A percentile compares a stretch with the other conserved stretches of the same genome.
phyloP scores from a whole-genome alignment of 2,797 vertebrate genomes.

The Erethizon dorsatum region DNA sequence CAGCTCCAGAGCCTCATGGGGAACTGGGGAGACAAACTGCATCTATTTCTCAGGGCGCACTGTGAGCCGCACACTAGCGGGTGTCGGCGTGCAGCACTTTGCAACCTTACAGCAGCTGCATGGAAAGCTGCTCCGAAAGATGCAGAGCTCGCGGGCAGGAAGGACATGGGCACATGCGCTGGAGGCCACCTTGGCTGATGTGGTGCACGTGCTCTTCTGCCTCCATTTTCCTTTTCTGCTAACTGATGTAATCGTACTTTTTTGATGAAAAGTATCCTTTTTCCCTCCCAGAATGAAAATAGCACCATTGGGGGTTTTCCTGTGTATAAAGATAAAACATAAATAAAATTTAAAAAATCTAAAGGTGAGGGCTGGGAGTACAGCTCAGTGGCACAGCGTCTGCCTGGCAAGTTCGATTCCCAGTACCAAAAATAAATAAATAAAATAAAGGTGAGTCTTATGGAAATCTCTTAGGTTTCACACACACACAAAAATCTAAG shows the following conservation, averaged over 20 bases:
- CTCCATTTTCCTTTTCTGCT: slow-evolving; percentile 52
- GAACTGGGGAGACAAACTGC: background rate
- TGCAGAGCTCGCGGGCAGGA: background rate
- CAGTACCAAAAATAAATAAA: too few relatives aligned
- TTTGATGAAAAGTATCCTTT: background rate
- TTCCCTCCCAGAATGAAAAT: background rate
- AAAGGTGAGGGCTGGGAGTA: background rate
- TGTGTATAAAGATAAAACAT: slow-evolving; percentile 41
- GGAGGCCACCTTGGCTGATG: background rate
- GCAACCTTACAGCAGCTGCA: background rate
- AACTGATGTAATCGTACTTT: slow-evolving; percentile 12
- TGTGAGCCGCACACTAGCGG: background rate
- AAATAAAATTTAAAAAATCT: background rate
- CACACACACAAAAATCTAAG: background rate
- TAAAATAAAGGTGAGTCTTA: background rate
- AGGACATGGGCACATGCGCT: background rate
- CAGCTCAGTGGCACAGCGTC: too few relatives aligned
- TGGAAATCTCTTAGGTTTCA: background rate
- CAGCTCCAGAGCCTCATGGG: background rate
- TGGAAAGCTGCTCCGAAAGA: background rate
- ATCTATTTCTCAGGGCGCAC: background rate
- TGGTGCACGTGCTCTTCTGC: background rate
- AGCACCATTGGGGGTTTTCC: slow-evolving; percentile 40
- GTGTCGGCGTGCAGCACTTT: background rate
- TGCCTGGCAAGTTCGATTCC: too few relatives aligned